Conservation (phyloP, 1,140 invertebrate species). For the Luehdorfia chinensis region DNA sequence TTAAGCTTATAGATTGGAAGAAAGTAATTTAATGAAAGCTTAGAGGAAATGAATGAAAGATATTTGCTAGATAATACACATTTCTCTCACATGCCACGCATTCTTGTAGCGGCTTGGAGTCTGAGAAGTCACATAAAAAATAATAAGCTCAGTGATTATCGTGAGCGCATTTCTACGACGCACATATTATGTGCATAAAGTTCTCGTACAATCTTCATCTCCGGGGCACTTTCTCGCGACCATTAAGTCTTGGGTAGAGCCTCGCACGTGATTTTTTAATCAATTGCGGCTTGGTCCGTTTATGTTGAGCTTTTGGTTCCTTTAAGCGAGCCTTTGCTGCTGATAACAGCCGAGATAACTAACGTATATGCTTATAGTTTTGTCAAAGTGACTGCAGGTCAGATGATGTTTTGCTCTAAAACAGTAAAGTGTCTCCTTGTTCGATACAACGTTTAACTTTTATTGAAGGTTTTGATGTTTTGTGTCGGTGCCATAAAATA, state of each 20-base stretch:
- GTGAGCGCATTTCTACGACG: conserved; percentile 32
- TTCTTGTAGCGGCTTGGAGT: conserved; percentile 23
- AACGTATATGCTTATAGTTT: too few relatives aligned
- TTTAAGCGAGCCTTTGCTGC: too few relatives aligned
- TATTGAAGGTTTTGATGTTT: conserved; percentile 63
- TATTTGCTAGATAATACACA: background rate
- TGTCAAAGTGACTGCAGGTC: too few relatives aligned
- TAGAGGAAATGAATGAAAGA: background rate
- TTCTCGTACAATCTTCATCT: conserved; percentile 47
- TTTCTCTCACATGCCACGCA: background rate
- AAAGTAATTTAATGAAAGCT: background rate
- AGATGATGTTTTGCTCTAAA: too few relatives aligned
- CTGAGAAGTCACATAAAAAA: conserved; percentile 60
- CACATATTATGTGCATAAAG: conserved; percentile 26
- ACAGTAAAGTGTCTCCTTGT: too few relatives aligned
- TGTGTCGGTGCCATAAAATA: conserved; percentile 60
- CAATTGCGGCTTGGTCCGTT: conserved; percentile 23
- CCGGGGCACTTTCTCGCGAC: conserved; percentile 40
- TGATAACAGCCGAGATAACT: too few relatives aligned
- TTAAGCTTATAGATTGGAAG: background rate
- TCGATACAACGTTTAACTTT: conserved; percentile 54
- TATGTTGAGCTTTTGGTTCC: background rate
- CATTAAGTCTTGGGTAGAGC: conserved; percentile 33
- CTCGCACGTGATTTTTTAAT: conserved; percentile 44
- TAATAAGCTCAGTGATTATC: conserved; percentile 61